phyloP scores from a whole-genome alignment of 30 jellyfish, hydroid and myxozoan genomes.

The Aurelia sp. region DNA sequence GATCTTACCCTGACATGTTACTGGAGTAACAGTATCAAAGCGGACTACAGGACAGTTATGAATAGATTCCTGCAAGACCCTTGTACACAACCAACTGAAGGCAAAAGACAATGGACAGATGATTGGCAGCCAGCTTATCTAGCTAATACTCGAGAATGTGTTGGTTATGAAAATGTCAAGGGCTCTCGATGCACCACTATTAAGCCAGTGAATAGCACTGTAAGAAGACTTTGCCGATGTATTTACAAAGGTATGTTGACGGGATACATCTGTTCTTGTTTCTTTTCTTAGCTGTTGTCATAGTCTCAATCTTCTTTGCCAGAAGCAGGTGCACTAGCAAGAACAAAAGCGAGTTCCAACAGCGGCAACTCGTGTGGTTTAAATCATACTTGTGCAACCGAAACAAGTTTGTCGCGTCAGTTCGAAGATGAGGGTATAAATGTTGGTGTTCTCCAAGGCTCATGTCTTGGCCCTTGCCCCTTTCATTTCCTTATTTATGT shows the following conservation, averaged over 20 bases:
- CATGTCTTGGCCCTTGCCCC: no score
- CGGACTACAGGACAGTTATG: not conserved
- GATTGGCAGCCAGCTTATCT: constrained; percentile 68
- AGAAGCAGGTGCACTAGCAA: no score
- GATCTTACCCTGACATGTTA: constrained; percentile 22
- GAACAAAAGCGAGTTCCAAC: no score
- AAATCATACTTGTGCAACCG: no score
- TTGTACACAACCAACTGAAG: not conserved
- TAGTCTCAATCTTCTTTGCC: no score
- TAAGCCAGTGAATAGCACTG: not conserved
- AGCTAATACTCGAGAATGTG: not conserved
- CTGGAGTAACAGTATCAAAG: constrained; percentile 16
- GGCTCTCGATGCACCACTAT: not conserved
- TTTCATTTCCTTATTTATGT: no score
- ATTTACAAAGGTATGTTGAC: constrained; percentile 29
- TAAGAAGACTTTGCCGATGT: constrained; percentile 55
- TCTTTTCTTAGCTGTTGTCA: no score
- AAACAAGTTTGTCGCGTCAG: no score
- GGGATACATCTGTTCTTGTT: no score
- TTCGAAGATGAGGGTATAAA: no score
- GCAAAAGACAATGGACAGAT: constrained; percentile 5
- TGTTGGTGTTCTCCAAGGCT: no score
- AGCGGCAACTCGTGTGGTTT: no score
- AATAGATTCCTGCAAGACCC: not conserved
- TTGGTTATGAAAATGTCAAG: constrained; percentile 41